Percentiles rank a stretch among this genome's conserved stretches.
Conservation (phyloP, 2,113 vertebrate genomes). For the Amblyopsis rosae region DNA sequence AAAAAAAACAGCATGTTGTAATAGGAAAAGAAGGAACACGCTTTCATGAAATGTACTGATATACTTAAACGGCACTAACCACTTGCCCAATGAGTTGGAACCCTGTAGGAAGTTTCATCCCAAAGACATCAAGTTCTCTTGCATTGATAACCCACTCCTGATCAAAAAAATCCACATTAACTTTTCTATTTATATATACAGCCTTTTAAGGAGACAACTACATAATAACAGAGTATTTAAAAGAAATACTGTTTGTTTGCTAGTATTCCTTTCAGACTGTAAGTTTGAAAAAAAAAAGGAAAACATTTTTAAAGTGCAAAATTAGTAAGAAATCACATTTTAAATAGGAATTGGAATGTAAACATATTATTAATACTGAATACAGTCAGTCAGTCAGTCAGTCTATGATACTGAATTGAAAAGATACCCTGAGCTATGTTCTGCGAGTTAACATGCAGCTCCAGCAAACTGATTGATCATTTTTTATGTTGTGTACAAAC, state of each 20-base stretch:
- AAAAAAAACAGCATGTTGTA: neutral
- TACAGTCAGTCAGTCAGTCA: too few species aligned
- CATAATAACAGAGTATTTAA: too few species aligned
- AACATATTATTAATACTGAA: too few species aligned
- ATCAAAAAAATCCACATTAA: neutral
- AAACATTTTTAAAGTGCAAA: too few species aligned
- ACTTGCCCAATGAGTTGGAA: slow-evolving; percentile 87
- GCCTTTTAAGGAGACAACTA: too few species aligned
- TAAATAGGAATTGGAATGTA: too few species aligned
- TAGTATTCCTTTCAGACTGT: too few species aligned
- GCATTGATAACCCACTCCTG: slow-evolving; percentile 83
- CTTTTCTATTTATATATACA: neutral
- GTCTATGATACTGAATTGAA: too few species aligned
- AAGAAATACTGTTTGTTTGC: too few species aligned
- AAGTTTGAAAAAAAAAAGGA: too few species aligned
- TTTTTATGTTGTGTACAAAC: slow-evolving; percentile 54
- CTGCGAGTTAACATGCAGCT: too few species aligned
- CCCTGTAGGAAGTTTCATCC: slow-evolving; percentile 84
- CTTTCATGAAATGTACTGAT: neutral
- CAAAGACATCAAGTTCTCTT: slow-evolving; percentile 73
- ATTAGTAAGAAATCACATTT: too few species aligned
- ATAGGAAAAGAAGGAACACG: neutral
- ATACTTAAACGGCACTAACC: slow-evolving; percentile 61
- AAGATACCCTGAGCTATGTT: neutral
- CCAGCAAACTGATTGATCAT: neutral